Conservation (phyloP, 2,888 invertebrate genomes). For the Drosophila mercatorum region DNA sequence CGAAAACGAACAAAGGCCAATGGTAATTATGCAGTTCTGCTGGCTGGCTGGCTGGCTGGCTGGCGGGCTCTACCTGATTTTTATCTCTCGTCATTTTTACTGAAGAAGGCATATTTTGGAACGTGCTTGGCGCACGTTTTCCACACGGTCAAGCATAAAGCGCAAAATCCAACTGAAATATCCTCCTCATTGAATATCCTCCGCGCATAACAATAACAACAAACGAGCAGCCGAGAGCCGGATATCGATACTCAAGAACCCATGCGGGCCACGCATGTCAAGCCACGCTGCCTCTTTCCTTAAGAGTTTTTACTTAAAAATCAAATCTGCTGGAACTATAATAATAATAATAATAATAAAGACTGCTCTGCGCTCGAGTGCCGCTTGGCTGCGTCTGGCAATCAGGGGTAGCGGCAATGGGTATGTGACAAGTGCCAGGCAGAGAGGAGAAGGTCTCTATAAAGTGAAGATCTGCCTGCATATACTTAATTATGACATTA, state of each 20-base stretch:
- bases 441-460: neutral
- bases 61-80: conserved; percentile 66
- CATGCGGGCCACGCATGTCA: conserved; percentile 43
- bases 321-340: conserved; percentile 45
- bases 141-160: conserved; percentile 14
- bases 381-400: conserved; percentile 41
- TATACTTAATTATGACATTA: neutral
- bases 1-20: conserved; percentile 44
- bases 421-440: conserved; percentile 7
- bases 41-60: neutral
- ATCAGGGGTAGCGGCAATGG: conserved; percentile 22
- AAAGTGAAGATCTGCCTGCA: neutral
- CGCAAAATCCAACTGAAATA: conserved; percentile 1
- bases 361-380: conserved; percentile 34
- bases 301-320: conserved; percentile 29
- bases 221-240: conserved; percentile 43
- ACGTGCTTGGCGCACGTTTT: conserved; percentile 77
- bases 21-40: conserved; percentile 65
- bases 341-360: conserved; percentile 53
- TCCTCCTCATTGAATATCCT: conserved; percentile 39
- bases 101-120: conserved; percentile 66
- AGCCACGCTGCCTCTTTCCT: neutral
- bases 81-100: conserved; percentile 60
- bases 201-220: conserved; percentile 39
- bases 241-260: conserved; percentile 69